A percentile compares a stretch with the other conserved stretches of the same genome.
Evolutionary conservation across 2,113 vertebrate species (phyloP).

Genomic region (Trinectes maculatus): DNA sequence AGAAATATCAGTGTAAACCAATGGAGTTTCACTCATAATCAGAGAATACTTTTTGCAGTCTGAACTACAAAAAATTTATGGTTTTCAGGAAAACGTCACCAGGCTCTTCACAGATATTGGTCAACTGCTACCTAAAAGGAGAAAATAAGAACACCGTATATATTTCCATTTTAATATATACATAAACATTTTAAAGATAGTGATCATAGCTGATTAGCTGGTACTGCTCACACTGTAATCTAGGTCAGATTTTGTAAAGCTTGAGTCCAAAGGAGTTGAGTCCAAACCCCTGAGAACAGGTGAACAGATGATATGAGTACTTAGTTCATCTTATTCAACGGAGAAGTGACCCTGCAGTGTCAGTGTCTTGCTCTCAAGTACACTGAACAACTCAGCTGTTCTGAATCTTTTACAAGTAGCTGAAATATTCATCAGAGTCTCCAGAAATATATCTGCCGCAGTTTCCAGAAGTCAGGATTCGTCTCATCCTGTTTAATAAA

Average conservation of each 20-base stretch:
- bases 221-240: no score
- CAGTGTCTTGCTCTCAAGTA: background rate
- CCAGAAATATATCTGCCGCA: conserved; percentile 46
- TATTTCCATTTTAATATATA: background rate
- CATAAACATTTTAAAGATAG: no score
- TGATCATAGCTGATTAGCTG: no score
- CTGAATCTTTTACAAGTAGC: conserved; percentile 39
- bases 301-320: no score
- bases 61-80: no score
- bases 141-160: background rate
- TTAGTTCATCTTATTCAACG: no score
- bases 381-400: background rate
- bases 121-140: conserved; percentile 18
- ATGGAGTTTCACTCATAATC: no score
- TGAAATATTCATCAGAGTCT: conserved; percentile 48
- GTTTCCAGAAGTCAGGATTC: conserved; percentile 7
- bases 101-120: conserved; percentile 23
- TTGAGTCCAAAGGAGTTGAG: no score
- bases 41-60: no score
- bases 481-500: background rate
- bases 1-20: no score
- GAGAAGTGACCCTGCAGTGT: background rate
- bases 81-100: conserved; percentile 38
- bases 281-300: no score
- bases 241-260: no score